A percentile compares a stretch with the other conserved stretches of the same genome.
Conservation (phyloP, 1,140 invertebrate species). For the Saccostrea glomerata region DNA sequence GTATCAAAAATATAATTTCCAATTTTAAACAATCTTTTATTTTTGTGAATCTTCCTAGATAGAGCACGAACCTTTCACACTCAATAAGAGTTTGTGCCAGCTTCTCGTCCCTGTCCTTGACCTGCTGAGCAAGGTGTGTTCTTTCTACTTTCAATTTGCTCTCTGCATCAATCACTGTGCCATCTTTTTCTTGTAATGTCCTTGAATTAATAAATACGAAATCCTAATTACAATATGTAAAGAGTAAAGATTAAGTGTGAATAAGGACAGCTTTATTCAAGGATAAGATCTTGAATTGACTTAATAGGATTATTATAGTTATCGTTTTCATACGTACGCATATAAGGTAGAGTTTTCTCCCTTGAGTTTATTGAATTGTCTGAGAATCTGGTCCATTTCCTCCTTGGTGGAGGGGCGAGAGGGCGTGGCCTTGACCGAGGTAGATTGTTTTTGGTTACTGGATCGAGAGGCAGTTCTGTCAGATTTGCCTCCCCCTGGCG, state of each 20-base stretch:
- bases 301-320: neutral
- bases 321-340: neutral
- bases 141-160: slow-evolving; percentile 31
- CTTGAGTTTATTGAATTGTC: slow-evolving; percentile 31
- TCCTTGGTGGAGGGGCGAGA: neutral
- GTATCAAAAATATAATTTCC: too few relatives aligned
- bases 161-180: neutral
- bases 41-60: neutral
- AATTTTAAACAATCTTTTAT: too few relatives aligned
- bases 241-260: too few relatives aligned
- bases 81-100: neutral
- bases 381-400: slow-evolving; percentile 1
- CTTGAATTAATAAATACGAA: neutral
- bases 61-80: neutral
- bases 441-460: neutral
- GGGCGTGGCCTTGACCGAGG: neutral
- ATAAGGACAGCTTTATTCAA: too few relatives aligned
- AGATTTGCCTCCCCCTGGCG: neutral
- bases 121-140: neutral
- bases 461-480: neutral
- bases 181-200: slow-evolving; percentile 13
- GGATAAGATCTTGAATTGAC: neutral
- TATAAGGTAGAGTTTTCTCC: slow-evolving; percentile 35
- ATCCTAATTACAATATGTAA: neutral
- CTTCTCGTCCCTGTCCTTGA: slow-evolving; percentile 17